Evolutionary conservation across 2,113 vertebrate species (phyloP).

Genomic region (Tor tambroides): DNA sequence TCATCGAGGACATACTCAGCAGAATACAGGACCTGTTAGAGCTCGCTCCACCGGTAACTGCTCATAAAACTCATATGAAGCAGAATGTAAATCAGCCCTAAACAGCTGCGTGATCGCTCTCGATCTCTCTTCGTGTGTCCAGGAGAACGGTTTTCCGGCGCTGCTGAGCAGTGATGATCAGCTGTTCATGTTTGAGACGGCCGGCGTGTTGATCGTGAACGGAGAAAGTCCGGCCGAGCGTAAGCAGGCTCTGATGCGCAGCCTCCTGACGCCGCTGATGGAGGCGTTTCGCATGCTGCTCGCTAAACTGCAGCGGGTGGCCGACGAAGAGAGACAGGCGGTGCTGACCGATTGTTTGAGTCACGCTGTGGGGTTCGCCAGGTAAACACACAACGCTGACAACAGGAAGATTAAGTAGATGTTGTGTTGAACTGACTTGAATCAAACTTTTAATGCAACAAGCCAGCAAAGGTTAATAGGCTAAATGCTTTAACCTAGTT

Average conservation of each 20-base stretch:
- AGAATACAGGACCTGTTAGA: conserved; percentile 95
- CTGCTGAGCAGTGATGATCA: conserved; percentile 95
- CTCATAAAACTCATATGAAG: neutral
- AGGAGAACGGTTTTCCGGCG: conserved; percentile 93
- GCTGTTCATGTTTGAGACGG: conserved; percentile 97
- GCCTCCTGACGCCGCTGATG: conserved; percentile 90
- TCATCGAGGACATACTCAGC: conserved; percentile 93
- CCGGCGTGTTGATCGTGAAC: conserved; percentile 92
- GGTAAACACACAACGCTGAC: conserved; percentile 71
- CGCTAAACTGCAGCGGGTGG: conserved; percentile 85
- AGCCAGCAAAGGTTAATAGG: neutral
- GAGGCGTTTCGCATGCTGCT: conserved; percentile 92
- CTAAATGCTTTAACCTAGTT: neutral
- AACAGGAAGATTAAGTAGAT: neutral
- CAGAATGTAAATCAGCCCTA: neutral
- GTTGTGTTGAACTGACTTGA: neutral
- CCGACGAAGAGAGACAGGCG: conserved; percentile 87
- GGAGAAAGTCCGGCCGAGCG: conserved; percentile 89
- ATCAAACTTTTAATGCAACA: neutral
- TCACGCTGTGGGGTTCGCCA: conserved; percentile 96
- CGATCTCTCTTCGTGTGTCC: neutral
- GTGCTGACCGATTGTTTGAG: conserved; percentile 91
- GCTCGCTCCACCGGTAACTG: conserved; percentile 87
- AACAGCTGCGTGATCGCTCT: neutral
- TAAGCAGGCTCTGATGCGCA: conserved; percentile 93